Evolutionary conservation across 2,113 vertebrate species (phyloP), one percentile per base, ranked within the genome.

Genomic region (Rhabdornis inornatus): DNA sequence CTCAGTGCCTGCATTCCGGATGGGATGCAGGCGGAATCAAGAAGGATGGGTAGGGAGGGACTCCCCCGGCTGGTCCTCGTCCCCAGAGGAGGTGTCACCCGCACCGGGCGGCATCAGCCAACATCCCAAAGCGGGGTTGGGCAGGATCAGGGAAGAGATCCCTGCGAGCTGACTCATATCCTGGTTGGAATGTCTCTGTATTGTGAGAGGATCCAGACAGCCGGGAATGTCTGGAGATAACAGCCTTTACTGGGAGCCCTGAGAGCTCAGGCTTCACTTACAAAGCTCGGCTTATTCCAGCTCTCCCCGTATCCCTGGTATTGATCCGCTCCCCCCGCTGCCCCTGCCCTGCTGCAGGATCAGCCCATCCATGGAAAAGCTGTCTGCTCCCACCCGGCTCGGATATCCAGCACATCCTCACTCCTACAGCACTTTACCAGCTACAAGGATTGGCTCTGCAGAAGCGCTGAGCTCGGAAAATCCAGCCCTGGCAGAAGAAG

Each of bases 101-200:
- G n/a, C 50, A 5, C 33, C 77, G 28, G 91, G 78, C 94, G 49
- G 55, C 0, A 1, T 19, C 92, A 94, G 83, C 87, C 95, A 40
- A 5, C 84, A 52, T 31, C 56, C 30, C 79, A 39, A 31, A 92
- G 91, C 5, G 4, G 14, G 25, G 75, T 25, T 44, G 45, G 83
- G 89, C 40, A 10, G 20, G 71, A 92, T 95, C 94, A 95, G 87
- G 87, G 18, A 87, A 87, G 91, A 80, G 84, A 88, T 91, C 91
- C 45, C 68, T 18, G 89, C 37, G 50, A 83, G 94, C 96, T 96
- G 97, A 95, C 95, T 97, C 95, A 96, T 95, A 79, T 93, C 96
- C 95, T 93, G 95, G 82, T 87, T 92, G 30, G 82, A 80, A 88
- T 7, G 87, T 88, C 96, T 97, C 83, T 95, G 95, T 39, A 71